Evolutionary conservation across 2,113 vertebrate genomes (phyloP), one percentile per base, ranked within the genome.

Genomic region (Catharus minimus): DNA sequence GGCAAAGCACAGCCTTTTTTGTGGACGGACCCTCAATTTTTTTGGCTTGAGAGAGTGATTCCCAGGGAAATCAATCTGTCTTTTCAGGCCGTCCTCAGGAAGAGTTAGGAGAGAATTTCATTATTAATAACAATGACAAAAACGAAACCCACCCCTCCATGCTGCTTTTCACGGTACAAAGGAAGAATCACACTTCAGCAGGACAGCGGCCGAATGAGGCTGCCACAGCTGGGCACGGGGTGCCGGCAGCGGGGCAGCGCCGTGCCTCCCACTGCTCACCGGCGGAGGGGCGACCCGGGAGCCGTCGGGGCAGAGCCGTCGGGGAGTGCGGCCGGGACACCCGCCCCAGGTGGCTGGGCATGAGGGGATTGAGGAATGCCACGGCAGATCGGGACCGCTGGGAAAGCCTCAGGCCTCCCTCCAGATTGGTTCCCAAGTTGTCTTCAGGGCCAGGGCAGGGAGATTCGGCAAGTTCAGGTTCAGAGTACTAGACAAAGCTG

Each of bases 371-470:
- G 13, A 2, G 32, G 49, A 14, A 33, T 53, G 57, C 62, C 67
- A 16, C 30, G 57, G 7, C 38, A 56, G 28, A 7, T 46, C 43
- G 19, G 36, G 11, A 84, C 52, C 64, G 65, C 58, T 13, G 8
- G 15, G 66, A 43, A 32, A 60, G 17, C 15, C 36, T 84, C 84
- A 14, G 32, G 89, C 32, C 72, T 89, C 81, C 65, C 36, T 62
- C 47, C 55, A 67, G 44, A 56, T 74, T 86, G 76, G 80, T 82
- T 67, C 84, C 76, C 77, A 82, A 65, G 61, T 79, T 85, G 33
- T 26, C 30, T 52, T 72, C 30, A 43, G 32, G 27, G 27, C 41
- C 21, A 22, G 26, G 43, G 5, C 19, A 28, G 32, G 4, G 41
- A 69, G 32, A 24, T 62, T 62, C 58, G 52, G 33, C 28, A 78